Percentiles rank a stretch among this genome's conserved stretches.
Evolutionary conservation across 2,797 vertebrate genomes (phyloP).

Genomic region (Acomys russatus): DNA sequence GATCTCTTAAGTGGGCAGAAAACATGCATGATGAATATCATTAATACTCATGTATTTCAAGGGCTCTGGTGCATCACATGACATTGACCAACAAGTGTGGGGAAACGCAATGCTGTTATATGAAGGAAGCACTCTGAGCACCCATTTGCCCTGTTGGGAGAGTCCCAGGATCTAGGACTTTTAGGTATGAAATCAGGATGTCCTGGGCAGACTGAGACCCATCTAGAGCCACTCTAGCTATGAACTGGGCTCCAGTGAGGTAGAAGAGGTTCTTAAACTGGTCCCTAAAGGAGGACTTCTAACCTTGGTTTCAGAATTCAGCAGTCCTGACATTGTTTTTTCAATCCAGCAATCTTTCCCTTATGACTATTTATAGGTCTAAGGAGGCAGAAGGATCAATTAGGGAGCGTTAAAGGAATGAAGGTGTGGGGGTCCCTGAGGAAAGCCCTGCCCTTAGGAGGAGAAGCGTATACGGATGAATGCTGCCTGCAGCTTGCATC

Average conservation of each 20-base stretch:
- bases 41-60: background rate
- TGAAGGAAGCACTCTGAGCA: too few relatives aligned
- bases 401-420: background rate
- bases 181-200: background rate
- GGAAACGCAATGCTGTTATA: background rate
- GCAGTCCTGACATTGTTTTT: background rate
- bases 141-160: background rate
- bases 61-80: background rate
- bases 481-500: background rate
- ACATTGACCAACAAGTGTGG: background rate
- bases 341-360: background rate
- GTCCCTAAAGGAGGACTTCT: background rate
- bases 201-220: background rate
- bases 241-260: background rate
- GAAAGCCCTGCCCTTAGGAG: background rate
- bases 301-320: background rate
- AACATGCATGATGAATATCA: too few relatives aligned
- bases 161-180: background rate
- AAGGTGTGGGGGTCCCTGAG: fast-evolving
- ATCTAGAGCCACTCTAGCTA: background rate
- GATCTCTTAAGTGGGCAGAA: background rate
- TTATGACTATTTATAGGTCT: background rate
- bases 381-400: background rate
- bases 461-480: background rate
- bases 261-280: background rate